These are phyloP conservation scores for Ochropacha duplaris DNA, from an alignment of 2,888 invertebrate genomes.

Conservation along the genomic window DNA sequence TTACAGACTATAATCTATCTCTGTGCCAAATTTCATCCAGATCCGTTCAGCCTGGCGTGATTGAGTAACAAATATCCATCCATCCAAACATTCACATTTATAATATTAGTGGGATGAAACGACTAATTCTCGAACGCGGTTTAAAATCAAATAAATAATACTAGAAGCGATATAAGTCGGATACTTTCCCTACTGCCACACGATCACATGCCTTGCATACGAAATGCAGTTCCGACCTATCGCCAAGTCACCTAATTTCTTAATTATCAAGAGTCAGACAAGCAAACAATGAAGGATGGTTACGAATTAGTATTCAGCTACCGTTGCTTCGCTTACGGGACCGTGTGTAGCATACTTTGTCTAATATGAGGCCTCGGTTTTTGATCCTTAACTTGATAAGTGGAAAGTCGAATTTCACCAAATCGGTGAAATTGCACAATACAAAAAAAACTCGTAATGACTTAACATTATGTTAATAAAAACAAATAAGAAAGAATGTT, in stretches of 20 bases:
- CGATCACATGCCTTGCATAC: conserved; percentile 42
- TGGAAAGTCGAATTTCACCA: conserved; percentile 71
- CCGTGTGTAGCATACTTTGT: conserved; percentile 57
- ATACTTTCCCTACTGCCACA: conserved; percentile 42
- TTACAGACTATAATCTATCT: too few relatives aligned
- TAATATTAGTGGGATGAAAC: too few relatives aligned
- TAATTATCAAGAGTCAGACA: conserved; percentile 42
- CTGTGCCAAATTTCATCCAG: too few relatives aligned
- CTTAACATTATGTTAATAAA: background rate
- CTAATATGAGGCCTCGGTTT: conserved; percentile 46
- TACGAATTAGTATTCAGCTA: conserved; percentile 61
- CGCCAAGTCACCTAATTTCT: conserved; percentile 49
- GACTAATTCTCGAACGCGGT: background rate
- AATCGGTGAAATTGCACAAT: conserved; percentile 34
- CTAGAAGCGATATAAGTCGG: conserved; percentile 30
- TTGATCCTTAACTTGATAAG: conserved; percentile 58
- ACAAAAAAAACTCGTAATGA: background rate
- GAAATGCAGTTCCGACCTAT: conserved; percentile 18
- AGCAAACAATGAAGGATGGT: conserved; percentile 42
- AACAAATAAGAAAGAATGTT: background rate
- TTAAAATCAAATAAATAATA: background rate
- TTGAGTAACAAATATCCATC: too few relatives aligned
- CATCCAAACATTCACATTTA: too few relatives aligned
- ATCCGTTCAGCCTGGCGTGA: too few relatives aligned
- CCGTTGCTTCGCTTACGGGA: conserved; percentile 41